A percentile compares a stretch with the other conserved stretches of the same genome.
Evolutionary conservation across 2,888 invertebrate species (phyloP).

Genomic region (Polymixis flavicincta): DNA sequence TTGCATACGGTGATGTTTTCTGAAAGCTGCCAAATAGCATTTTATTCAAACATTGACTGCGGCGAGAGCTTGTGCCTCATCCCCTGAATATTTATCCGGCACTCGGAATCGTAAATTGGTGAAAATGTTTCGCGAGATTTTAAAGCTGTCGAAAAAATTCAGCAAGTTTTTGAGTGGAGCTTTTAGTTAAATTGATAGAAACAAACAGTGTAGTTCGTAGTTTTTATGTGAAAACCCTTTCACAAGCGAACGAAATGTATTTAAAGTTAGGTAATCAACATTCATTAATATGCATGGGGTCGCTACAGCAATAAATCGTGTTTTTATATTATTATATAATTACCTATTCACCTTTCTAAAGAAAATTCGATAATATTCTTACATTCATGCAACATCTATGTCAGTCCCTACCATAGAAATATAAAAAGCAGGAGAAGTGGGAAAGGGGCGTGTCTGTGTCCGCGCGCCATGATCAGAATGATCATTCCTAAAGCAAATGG

Average conservation of each 20-base stretch:
- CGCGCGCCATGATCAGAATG: no score
- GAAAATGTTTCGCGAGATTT: not conserved
- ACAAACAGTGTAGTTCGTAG: not conserved
- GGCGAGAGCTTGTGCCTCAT: slow-evolving; percentile 42
- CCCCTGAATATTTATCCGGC: slow-evolving; percentile 39
- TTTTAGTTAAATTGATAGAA: not conserved
- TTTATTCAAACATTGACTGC: slow-evolving; percentile 33
- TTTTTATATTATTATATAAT: not conserved
- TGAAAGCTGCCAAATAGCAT: not conserved
- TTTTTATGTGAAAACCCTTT: not conserved
- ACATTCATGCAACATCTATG: not conserved
- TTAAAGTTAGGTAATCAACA: not conserved
- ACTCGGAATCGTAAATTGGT: slow-evolving; percentile 22
- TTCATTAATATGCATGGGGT: not conserved
- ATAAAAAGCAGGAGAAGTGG: no score
- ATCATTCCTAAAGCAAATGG: no score
- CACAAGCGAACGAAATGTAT: not conserved
- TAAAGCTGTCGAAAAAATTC: slow-evolving; percentile 9
- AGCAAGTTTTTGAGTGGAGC: not conserved
- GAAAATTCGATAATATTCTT: not conserved
- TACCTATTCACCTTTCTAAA: not conserved
- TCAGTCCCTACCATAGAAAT: no score
- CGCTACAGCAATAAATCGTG: not conserved
- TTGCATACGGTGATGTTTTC: slow-evolving; percentile 21
- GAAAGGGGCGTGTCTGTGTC: no score